These are phyloP conservation scores for Peucedramus taeniatus DNA, from an alignment of 2,113 vertebrate genomes.

Conservation along the genomic window DNA sequence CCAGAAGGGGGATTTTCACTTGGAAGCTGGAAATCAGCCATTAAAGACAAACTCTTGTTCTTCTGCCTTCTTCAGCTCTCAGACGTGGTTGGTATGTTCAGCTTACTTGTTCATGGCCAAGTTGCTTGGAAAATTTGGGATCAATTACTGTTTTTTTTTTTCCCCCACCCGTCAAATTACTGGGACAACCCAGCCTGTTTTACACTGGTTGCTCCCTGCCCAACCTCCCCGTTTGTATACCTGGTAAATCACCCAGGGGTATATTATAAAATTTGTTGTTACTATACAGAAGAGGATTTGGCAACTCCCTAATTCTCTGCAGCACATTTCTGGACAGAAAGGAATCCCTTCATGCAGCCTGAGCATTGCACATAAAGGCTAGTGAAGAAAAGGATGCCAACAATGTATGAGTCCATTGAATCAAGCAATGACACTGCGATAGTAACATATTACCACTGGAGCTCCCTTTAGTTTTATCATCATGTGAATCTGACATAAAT, in stretches of 20 bases:
- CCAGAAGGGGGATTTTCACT: not conserved
- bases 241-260: not conserved
- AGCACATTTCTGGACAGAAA: not conserved
- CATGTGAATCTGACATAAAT: constrained; percentile 4
- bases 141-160: not conserved
- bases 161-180: not conserved
- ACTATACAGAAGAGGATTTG: not conserved
- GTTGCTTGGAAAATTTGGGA: not conserved
- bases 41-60: not conserved
- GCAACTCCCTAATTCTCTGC: not conserved
- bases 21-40: not conserved
- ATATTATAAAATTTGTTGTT: not conserved
- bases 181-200: not conserved
- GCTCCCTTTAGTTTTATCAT: not conserved
- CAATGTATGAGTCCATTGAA: not conserved
- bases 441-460: not conserved
- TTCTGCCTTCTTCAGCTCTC: not conserved
- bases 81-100: not conserved
- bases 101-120: not conserved
- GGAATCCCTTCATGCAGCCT: not conserved
- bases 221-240: not conserved
- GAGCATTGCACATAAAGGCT: not conserved
- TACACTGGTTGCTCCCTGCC: not conserved
- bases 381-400: not conserved
- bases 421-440: not conserved